Evolutionary conservation across 1,140 invertebrate genomes (phyloP).

Genomic region (Calliphora vicina): DNA sequence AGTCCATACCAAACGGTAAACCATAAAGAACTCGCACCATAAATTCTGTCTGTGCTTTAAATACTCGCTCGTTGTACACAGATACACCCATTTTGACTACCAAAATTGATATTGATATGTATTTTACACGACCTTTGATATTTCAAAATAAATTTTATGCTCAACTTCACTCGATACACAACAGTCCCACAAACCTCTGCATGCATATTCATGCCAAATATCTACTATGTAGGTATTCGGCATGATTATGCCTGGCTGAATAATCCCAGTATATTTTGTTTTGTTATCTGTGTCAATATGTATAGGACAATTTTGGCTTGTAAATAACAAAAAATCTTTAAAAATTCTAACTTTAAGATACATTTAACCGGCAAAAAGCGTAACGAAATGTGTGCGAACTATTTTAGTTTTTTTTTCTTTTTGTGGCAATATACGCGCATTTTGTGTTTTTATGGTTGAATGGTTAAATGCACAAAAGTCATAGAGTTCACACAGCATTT

Average conservation of each 20-base stretch:
- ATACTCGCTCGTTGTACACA: too few species aligned
- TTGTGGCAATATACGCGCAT: not conserved
- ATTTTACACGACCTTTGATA: not conserved
- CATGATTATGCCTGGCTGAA: too few species aligned
- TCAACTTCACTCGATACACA: not conserved
- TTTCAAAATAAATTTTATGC: not conserved
- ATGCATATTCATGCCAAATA: too few species aligned
- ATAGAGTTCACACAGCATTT: not conserved
- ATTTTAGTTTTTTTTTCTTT: not conserved
- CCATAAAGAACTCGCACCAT: too few species aligned
- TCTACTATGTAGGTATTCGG: too few species aligned
- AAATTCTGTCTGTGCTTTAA: too few species aligned
- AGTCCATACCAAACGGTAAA: too few species aligned
- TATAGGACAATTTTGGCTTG: not conserved
- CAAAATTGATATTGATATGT: too few species aligned
- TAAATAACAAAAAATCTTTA: not conserved
- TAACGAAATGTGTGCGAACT: not conserved
- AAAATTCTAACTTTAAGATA: not conserved
- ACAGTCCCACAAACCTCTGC: too few species aligned
- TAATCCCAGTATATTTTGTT: too few species aligned
- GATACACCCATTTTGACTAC: too few species aligned
- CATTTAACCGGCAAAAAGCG: not conserved
- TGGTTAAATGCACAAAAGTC: conserved; percentile 1
- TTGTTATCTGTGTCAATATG: too few species aligned
- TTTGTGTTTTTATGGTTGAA: not conserved